phyloP scores from a whole-genome alignment of 1,140 invertebrate genomes.

The Zelostemma sp. region DNA sequence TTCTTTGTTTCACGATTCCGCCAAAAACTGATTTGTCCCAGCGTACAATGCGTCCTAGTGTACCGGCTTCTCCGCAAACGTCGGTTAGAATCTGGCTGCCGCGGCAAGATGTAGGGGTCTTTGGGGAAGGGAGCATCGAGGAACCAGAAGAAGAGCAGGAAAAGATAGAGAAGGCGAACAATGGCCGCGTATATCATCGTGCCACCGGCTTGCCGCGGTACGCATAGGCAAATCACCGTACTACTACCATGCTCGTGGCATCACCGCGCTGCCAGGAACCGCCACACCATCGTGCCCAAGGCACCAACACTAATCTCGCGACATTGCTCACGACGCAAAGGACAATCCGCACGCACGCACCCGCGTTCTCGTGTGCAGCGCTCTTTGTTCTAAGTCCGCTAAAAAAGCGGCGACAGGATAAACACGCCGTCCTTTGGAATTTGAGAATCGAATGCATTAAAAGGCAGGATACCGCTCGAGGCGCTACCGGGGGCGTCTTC shows the following conservation, averaged over 20 bases:
- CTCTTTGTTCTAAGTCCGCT: constrained; percentile 63
- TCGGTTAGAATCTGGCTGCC: constrained; percentile 16
- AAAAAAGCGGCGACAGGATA: constrained; percentile 56
- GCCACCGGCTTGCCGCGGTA: constrained; percentile 51
- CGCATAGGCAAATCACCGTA: constrained; percentile 67
- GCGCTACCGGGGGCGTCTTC: constrained; percentile 14
- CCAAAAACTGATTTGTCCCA: too few species aligned
- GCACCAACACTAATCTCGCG: constrained; percentile 44
- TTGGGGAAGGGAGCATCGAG: constrained; percentile 14
- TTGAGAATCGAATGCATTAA: constrained; percentile 57
- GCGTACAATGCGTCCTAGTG: too few species aligned
- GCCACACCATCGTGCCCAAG: constrained; percentile 13
- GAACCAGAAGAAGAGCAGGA: constrained; percentile 36
- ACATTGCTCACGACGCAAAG: constrained; percentile 24
- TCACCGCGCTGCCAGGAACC: constrained; percentile 13
- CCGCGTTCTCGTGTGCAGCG: constrained; percentile 19
- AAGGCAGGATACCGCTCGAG: constrained; percentile 24
- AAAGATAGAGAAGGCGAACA: constrained; percentile 59
- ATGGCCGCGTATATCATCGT: constrained; percentile 70
- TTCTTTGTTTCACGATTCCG: too few species aligned
- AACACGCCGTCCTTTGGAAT: constrained; percentile 53
- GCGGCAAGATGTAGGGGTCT: background rate
- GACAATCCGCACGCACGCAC: constrained; percentile 30
- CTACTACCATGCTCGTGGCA: too few species aligned
- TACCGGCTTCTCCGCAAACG: too few species aligned